Evolutionary conservation across 2,888 invertebrate genomes (phyloP), one percentile per base, ranked within the genome.

Genomic region (Napeogenes inachia): DNA sequence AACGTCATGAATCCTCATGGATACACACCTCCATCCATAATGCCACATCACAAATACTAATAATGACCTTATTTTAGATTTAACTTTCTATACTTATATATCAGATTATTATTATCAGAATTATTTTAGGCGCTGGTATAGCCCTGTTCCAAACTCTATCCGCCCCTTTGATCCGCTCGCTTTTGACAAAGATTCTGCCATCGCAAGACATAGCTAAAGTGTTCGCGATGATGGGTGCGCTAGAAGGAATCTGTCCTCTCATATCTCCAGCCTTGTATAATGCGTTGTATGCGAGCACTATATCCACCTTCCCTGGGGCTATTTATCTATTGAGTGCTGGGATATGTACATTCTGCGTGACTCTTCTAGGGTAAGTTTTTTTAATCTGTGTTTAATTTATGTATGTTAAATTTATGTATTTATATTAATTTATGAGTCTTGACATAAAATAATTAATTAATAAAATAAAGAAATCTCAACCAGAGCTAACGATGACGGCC

Each of bases 131-230:
- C 84, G 75, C 89, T 2, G 76, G 78, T 0, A 63, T 93, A 56
- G 84, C 91, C 53, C 72, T 91, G 63, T 88, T 94, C 68, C 85
- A 88, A 64, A 91, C 91, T 0, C 75, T 93, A 10, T 82, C 92
- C 5, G 82, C 91, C 45, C 93, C 94, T 1, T 85, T 93, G 65
- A 82, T 92, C 59, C 84, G 93, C 57, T 91, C 94, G 0, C 79
- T 93, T 61, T 75, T 94, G 53, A 92, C 94, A 0, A 94, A 93
- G 77, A 88, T 92, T 33, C 85, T 93, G 21, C 91, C 92, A 0
- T 67, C 85, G 12, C 89, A 92, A 59, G 94, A 94, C 71, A 87
- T 92, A 82, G 94, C 94, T 3, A 94, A 94, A 84, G 91, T 95
- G 35, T 95, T 94, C 75, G 92, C 95, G 0, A 81, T 95, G 56